A percentile compares a stretch with the other conserved stretches of the same genome.
Evolutionary conservation across 2,113 vertebrate genomes (phyloP).

Genomic region (Phyllostomus discolor): DNA sequence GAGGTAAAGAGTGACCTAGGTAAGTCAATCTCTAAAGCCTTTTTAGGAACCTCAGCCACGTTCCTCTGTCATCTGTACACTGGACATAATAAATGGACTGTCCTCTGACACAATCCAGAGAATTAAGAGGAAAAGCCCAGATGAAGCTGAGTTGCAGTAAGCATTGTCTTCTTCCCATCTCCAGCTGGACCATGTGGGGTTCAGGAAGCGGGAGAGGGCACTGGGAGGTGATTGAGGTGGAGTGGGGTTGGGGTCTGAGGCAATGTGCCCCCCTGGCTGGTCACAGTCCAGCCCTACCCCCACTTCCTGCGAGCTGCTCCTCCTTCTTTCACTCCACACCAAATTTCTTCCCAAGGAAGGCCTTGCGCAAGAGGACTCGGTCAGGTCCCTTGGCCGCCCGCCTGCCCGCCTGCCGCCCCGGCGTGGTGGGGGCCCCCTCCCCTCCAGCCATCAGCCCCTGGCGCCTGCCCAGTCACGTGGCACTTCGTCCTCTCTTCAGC

Average conservation of each 20-base stretch:
- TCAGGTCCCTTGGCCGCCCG: background rate
- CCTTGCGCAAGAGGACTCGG: background rate
- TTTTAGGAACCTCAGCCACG: background rate
- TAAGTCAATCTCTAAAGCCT: background rate
- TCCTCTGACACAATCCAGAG: background rate
- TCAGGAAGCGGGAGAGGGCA: background rate
- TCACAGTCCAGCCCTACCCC: background rate
- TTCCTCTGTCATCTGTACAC: background rate
- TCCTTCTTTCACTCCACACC: background rate
- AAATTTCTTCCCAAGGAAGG: constrained; percentile 16
- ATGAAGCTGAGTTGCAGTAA: background rate
- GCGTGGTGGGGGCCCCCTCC: background rate
- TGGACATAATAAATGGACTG: background rate
- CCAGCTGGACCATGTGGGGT: background rate
- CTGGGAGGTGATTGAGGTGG: background rate
- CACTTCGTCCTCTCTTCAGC: background rate
- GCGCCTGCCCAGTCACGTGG: constrained; percentile 18
- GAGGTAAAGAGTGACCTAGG: background rate
- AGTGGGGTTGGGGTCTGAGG: background rate
- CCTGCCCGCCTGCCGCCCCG: background rate
- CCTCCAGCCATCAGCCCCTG: background rate
- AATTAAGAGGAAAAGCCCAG: background rate
- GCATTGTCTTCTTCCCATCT: background rate
- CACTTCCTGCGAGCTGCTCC: background rate
- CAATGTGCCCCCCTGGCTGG: no score